Evolutionary conservation across 2,888 invertebrate species (phyloP).

Genomic region (Linhomoeus sp.): DNA sequence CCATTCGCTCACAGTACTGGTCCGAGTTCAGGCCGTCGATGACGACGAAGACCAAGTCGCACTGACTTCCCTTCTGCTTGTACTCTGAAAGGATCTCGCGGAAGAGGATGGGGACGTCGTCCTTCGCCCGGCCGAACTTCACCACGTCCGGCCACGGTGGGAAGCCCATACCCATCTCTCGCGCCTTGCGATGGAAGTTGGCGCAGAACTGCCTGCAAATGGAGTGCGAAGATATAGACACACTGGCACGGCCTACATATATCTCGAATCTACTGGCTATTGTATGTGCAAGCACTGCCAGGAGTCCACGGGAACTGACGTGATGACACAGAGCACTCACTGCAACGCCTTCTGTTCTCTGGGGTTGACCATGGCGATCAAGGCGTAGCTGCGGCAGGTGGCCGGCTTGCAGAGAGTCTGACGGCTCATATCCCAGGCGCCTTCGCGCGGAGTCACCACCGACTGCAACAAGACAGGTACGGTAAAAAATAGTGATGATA

Average conservation of each 20-base stretch:
- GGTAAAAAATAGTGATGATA: no score
- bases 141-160: conserved; percentile 20
- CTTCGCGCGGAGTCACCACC: no score
- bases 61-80: conserved; percentile 10
- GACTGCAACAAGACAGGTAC: conserved; percentile 15
- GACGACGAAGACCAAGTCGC: conserved; percentile 18
- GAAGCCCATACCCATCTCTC: no score
- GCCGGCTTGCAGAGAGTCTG: conserved; percentile 15
- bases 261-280: no score
- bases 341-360: conserved; percentile 13
- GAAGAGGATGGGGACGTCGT: neutral
- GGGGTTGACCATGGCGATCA: conserved; percentile 15
- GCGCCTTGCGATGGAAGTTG: no score
- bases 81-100: no score
- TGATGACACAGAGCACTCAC: no score
- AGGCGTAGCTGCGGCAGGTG: no score
- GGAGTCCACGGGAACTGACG: neutral
- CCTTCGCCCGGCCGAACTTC: conserved; percentile 4
- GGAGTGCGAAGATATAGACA: no score
- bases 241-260: no score
- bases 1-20: conserved; percentile 13
- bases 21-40: conserved; percentile 18
- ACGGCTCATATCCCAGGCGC: conserved; percentile 19
- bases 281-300: no score
- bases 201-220: no score